Conservation (phyloP, 2,888 invertebrate species). For the Hirtodrosophila histrioides region DNA sequence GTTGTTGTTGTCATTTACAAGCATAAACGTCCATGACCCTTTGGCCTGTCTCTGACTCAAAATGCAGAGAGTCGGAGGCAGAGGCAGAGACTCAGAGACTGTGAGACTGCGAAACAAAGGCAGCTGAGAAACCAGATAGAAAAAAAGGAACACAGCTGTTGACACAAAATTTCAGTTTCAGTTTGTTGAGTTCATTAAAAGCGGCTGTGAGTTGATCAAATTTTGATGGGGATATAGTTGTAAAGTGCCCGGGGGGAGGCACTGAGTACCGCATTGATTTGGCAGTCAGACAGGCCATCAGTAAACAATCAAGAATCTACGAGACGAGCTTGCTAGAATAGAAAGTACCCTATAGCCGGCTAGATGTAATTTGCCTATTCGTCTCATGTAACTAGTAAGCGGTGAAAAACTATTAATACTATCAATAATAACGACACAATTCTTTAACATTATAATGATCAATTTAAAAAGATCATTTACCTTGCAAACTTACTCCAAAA, state of each 20-base stretch:
- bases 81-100: constrained; percentile 7
- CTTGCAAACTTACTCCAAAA: too few species aligned
- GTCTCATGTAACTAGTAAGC: too few species aligned
- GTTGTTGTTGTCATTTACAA: constrained; percentile 66
- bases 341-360: not conserved
- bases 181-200: constrained; percentile 58
- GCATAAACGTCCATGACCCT: constrained; percentile 78
- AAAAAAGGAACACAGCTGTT: constrained; percentile 60
- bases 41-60: constrained; percentile 62
- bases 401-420: too few species aligned
- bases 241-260: not conserved
- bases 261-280: constrained; percentile 26
- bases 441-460: too few species aligned
- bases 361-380: too few species aligned
- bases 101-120: constrained; percentile 20
- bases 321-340: not conserved
- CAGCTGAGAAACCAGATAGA: constrained; percentile 32
- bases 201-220: constrained; percentile 40
- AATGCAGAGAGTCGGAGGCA: constrained; percentile 7
- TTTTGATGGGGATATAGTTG: constrained; percentile 19
- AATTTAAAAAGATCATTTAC: too few species aligned
- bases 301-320: constrained; percentile 6
- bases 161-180: constrained; percentile 58
- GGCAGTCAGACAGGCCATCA: constrained; percentile 15
- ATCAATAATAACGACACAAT: too few species aligned